Evolutionary conservation across 2,888 invertebrate genomes (phyloP), one percentile per base, ranked within the genome.

Genomic region (Cheilosia pagana): DNA sequence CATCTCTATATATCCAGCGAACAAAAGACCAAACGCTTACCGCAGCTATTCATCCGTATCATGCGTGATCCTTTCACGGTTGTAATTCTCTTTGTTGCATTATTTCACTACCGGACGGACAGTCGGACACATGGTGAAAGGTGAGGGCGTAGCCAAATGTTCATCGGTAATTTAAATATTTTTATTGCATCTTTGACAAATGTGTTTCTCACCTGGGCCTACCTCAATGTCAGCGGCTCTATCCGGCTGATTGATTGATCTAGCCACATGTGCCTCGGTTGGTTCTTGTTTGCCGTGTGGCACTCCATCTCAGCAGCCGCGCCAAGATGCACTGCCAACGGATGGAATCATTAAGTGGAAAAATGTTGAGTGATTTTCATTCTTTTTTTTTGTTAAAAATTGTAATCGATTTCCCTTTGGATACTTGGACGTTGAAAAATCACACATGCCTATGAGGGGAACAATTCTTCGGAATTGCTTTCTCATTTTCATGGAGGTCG

Each of bases 131-230:
- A 41, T 55, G 63, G 63, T 59, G 81, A 76, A 81, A 81, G 81
- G 70, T 76, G 76, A 76, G 76, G 81, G 81, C 81, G 81, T 81
- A 63, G 3, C 81, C 81, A 70, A 81, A 81, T 63, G 76, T 31
- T 81, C 81, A 81, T 70, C 63, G 81, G 70, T 70, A 76, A 81
- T 81, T 81, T 81, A 81, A 81, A 81, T 81, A 81, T 65, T 81
- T 81, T 81, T 76, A 81, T 76, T 81, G 76, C 70, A 76, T 71
- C 81, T 76, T 76, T 81, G 81, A 81, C 81, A 81, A 81, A 81
- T 81, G 81, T 21, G 70, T 76, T 81, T 81, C 76, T 81, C 81
- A 81, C 81, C 81, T 81, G 81, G 76, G 76, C 81, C 81, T 81
- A 76, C 81, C 81, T 81, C 76, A 81, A 81, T 81, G 81, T 81